Percentiles rank a stretch among this genome's conserved stretches.
phyloP scores from a whole-genome alignment of 2,113 vertebrate genomes.

The Rhinichthys klamathensis region DNA sequence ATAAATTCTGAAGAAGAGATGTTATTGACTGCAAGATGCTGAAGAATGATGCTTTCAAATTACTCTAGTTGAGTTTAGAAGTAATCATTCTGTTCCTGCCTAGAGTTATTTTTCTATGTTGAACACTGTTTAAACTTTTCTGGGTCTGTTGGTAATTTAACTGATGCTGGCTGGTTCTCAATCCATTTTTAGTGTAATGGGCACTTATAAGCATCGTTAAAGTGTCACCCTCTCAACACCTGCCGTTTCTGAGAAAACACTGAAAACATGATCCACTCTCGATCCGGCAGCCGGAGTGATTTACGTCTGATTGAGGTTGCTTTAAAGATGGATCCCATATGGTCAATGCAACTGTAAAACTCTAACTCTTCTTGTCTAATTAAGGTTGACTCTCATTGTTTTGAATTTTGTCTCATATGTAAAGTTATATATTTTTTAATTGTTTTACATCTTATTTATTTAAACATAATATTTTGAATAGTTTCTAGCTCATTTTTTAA shows the following conservation, averaged over 20 bases:
- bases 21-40: background rate
- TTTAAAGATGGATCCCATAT: conserved; percentile 73
- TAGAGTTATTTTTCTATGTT: background rate
- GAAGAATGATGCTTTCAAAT: background rate
- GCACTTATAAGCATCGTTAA: conserved; percentile 60
- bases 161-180: conserved; percentile 45
- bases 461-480: background rate
- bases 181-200: conserved; percentile 47
- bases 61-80: background rate
- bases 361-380: conserved; percentile 27
- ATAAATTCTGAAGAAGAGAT: background rate
- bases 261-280: conserved; percentile 60
- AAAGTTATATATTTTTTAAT: background rate
- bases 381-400: background rate
- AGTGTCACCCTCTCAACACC: conserved; percentile 55
- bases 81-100: background rate
- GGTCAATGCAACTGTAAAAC: conserved; percentile 60
- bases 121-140: conserved; percentile 25
- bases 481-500: background rate
- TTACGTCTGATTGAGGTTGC: conserved; percentile 50
- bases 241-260: conserved; percentile 67
- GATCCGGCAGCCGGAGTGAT: conserved; percentile 38
- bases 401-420: background rate
- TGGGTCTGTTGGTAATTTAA: conserved; percentile 14
- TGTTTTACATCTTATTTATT: background rate